Evolutionary conservation across 37 sponge, comb jelly and placozoan species (phyloP), one percentile per base, ranked within the genome.

Genomic region (Crambe crambe): DNA sequence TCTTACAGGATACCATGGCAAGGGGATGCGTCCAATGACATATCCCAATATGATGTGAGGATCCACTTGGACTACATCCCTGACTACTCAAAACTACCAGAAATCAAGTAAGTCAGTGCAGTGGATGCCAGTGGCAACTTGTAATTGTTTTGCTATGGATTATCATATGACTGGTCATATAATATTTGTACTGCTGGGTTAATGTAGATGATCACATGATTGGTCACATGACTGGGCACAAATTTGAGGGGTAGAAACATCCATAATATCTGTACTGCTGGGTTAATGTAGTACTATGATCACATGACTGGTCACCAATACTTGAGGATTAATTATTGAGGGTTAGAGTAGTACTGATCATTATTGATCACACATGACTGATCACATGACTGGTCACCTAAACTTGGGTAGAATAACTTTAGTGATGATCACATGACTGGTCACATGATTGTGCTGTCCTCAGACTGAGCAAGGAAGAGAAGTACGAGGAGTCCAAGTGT

Each of bases 21-120:
- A 65, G 95, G 95, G 4, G 86, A 94, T 30, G 34, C 62, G 36
- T 78, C 67, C 30, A 72, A 87, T 47, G 23, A 87, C 56, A 94
- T 94, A 44, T 88, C 88, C 29, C 63, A 81, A 79, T 96, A 90
- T 85, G 97, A 96, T 85, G 97, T 87, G 2, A 42, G 93, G n/a
- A 85, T 89, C 1, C 88, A 92, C 70, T 72, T 96, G 38, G 97
- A 96, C 74, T 39, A 67, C 59, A 87, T 95, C n/a, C 86, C 93
- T 51, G 83, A 89, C 58, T 73, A 71, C 31, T 63, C 78, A 2
- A 86, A 76, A 34, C 73, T 72, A 0, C 72, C 79, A 1, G 35
- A 77, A 58, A 38, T 32, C 9, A 72, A 78, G 90, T 89, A 72
- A 89, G 84, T 74, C 1, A 54, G n/a, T n/a, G n/a, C n/a, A n/a